A percentile compares a stretch with the other conserved stretches of the same genome.
phyloP scores from a whole-genome alignment of 2,888 invertebrate genomes.

The Lasius fuliginosus region DNA sequence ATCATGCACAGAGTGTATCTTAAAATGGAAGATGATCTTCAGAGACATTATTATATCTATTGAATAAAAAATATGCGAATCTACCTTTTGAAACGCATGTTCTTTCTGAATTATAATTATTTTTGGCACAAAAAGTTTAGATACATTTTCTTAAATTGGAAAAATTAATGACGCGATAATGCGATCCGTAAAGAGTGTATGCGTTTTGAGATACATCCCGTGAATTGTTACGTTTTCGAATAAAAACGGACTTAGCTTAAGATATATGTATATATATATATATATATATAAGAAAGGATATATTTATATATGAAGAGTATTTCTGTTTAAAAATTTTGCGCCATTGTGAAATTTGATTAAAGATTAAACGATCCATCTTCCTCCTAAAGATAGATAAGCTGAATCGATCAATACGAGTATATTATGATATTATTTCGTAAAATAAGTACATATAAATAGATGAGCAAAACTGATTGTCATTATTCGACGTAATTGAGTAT shows the following conservation, averaged over 20 bases:
- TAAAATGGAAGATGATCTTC: constrained; percentile 31
- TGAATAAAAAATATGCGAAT: constrained; percentile 25
- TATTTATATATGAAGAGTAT: constrained; percentile 43
- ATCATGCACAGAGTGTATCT: constrained; percentile 21
- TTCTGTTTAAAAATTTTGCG: constrained; percentile 47
- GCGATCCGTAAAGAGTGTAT: background rate
- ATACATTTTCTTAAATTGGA: constrained; percentile 20
- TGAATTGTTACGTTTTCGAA: constrained; percentile 36
- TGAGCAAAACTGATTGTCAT: constrained; percentile 81
- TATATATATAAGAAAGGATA: constrained; percentile 48
- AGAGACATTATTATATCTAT: constrained; percentile 11
- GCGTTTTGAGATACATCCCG: constrained; percentile 42
- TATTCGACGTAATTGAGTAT: constrained; percentile 58
- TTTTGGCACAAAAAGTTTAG: constrained; percentile 38
- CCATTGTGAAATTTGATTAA: constrained; percentile 51
- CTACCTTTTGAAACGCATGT: background rate
- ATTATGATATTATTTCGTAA: constrained; percentile 51
- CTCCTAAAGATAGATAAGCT: constrained; percentile 35
- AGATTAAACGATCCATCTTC: constrained; percentile 40
- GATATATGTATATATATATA: constrained; percentile 41
- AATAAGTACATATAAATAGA: constrained; percentile 63
- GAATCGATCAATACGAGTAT: constrained; percentile 49
- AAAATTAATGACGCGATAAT: constrained; percentile 37
- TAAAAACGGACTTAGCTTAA: constrained; percentile 52
- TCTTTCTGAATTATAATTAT: constrained; percentile 5